Evolutionary conservation across 2,113 vertebrate genomes (phyloP).

Genomic region (Cercocebus atys): DNA sequence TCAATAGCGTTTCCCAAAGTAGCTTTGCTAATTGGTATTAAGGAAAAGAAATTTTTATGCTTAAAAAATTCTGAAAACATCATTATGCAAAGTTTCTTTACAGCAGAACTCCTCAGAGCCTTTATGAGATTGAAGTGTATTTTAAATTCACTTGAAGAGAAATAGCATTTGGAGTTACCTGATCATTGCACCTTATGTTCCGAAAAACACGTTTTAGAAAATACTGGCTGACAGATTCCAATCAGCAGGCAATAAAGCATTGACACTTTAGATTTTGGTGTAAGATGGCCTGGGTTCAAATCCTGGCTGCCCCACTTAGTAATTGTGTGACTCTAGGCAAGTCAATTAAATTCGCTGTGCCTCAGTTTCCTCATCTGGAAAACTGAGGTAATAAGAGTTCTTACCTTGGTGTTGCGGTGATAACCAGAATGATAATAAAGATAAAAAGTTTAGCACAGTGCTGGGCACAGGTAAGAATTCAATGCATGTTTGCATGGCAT

Average conservation of each 20-base stretch:
- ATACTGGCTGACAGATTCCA: constrained; percentile 3
- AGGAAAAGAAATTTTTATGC: neutral
- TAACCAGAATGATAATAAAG: neutral
- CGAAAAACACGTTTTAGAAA: constrained; percentile 21
- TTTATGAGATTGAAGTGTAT: neutral
- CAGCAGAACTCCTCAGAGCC: neutral
- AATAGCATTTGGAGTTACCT: neutral
- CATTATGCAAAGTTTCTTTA: neutral
- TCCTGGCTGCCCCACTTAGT: neutral
- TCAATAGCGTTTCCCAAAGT: neutral
- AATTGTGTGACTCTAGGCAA: neutral
- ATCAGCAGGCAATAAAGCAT: neutral
- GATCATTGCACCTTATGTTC: neutral
- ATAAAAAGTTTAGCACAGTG: neutral
- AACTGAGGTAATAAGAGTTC: neutral
- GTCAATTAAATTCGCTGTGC: neutral
- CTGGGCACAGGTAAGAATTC: neutral
- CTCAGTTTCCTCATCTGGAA: neutral
- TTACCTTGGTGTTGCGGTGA: neutral
- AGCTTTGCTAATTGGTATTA: neutral
- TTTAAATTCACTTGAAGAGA: neutral
- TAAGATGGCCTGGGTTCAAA: constrained; percentile 21
- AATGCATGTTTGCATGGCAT: neutral
- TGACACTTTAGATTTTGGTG: neutral
- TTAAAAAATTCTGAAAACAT: constrained; percentile 42